A percentile compares a stretch with the other conserved stretches of the same genome.
phyloP scores from a whole-genome alignment of 2,113 vertebrate species.

The Melanotaenia duboulayi region DNA sequence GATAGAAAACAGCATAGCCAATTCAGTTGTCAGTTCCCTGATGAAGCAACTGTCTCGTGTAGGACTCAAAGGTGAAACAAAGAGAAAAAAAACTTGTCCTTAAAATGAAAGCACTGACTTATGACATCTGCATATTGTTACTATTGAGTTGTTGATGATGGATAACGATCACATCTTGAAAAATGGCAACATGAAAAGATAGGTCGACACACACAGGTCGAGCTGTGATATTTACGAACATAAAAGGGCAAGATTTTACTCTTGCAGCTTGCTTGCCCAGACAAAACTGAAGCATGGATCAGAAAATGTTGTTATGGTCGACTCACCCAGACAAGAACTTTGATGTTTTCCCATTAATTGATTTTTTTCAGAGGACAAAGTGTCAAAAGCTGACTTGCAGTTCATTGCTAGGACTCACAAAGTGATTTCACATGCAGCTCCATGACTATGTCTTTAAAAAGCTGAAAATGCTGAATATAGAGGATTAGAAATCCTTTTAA shows the following conservation, averaged over 20 bases:
- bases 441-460: background rate
- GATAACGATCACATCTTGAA: background rate
- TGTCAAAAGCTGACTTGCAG: conserved; percentile 3
- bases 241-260: background rate
- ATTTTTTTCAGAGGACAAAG: background rate
- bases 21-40: too few relatives aligned
- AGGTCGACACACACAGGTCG: too few relatives aligned
- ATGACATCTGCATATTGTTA: background rate
- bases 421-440: background rate
- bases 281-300: background rate
- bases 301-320: background rate
- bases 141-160: background rate
- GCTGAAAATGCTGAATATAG: background rate
- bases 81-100: background rate
- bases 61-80: too few relatives aligned
- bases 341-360: conserved; percentile 1
- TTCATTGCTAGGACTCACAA: background rate
- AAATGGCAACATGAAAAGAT: background rate
- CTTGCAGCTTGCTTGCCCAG: conserved; percentile 4
- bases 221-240: background rate
- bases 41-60: too few relatives aligned
- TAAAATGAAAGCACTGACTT: background rate
- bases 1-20: too few relatives aligned
- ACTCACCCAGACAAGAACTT: background rate
- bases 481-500: background rate